These are phyloP conservation scores for Lycaon pictus DNA, from an alignment of 2,113 vertebrate species.

Conservation along the genomic window DNA sequence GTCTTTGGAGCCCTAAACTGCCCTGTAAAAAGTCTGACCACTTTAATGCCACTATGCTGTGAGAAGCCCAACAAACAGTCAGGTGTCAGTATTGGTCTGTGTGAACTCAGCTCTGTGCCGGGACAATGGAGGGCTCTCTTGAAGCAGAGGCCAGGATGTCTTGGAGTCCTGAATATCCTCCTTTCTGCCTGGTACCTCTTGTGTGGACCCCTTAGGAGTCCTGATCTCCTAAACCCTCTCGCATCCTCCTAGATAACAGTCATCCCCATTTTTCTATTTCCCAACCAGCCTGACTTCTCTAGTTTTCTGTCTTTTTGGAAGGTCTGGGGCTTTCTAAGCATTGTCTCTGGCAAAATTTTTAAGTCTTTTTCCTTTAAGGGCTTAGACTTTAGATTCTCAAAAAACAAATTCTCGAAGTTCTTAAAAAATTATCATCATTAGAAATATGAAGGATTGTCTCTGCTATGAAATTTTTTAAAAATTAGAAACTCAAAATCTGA, in stretches of 20 bases:
- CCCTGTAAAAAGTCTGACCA: not conserved
- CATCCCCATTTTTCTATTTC: not conserved
- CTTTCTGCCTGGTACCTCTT: not conserved
- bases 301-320: not conserved
- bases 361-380: not conserved
- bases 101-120: not conserved
- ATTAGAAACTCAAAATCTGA: not conserved
- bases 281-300: not conserved
- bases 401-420: constrained; percentile 28
- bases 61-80: not conserved
- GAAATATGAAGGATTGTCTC: not conserved
- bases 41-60: not conserved
- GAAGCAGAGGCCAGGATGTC: not conserved
- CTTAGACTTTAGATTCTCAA: constrained; percentile 31
- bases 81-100: not conserved
- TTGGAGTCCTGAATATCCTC: not conserved
- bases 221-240: not conserved
- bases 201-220: not conserved
- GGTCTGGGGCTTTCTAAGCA: not conserved
- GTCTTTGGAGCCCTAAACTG: not conserved
- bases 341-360: not conserved
- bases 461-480: constrained; percentile 1
- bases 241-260: not conserved
- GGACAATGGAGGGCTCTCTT: not conserved
- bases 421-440: constrained; percentile 25